Evolutionary conservation across 2,797 vertebrate species (phyloP), one percentile per base, ranked within the genome.

Genomic region (Myripristis murdjan): DNA sequence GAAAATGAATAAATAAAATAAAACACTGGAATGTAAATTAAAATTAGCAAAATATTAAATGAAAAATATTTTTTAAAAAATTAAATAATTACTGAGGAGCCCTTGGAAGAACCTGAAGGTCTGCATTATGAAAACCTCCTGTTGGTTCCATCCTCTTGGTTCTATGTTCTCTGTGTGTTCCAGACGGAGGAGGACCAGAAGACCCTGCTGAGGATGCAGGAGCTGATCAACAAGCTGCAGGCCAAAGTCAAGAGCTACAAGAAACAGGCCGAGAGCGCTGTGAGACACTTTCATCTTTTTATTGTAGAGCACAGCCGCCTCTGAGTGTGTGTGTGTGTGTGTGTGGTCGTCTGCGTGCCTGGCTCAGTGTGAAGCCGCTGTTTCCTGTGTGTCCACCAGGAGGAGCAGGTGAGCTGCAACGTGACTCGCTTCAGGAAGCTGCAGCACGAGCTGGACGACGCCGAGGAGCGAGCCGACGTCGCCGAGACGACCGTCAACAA

Each of bases 161-260:
- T n/a, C n/a, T n/a, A n/a, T n/a, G n/a, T n/a, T n/a, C n/a, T n/a
- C n/a, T n/a, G 12, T 8, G 12, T 31, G 57, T 12, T 79, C 14
- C 84, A 99, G 97, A 95, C 91, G 0, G 97, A 98, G 75, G 97
- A 99, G 67, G 97, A 98, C 85, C 89, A 95, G 75, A 98, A 98
- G 91, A 98, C 97, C 87, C 87, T 97, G 82, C 79, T 92, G 12
- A 95, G 96, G 58, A 96, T 98, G 89, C 98, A 99, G 86, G 96
- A 97, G 43, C 95, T 98, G 79, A 96, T 98, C 0, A 96, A 99
- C 86, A 99, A 99, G 79, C 92, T 98, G 73, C 97, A 99, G 91
- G 91, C 92, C 83, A 99, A 99, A 82, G 91, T 99, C 82, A 99
- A 99, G 94, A 96, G 94, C 88, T 98, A 96, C 91, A 99, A 98